Evolutionary conservation across 2,113 vertebrate genomes (phyloP), one percentile per base, ranked within the genome.

Genomic region (Pithys albifrons): DNA sequence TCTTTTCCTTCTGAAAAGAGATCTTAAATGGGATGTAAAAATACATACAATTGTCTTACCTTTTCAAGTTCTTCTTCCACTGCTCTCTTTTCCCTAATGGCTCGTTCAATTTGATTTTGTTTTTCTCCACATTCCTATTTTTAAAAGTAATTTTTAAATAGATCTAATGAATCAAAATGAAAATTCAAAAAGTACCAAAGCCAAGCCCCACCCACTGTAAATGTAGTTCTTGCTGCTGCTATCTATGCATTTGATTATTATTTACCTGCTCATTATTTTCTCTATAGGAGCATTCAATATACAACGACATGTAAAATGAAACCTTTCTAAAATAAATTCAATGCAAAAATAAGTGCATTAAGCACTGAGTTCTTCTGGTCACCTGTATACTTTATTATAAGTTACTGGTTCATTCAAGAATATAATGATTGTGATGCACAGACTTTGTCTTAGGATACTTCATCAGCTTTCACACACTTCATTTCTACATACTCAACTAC

Each of bases 51-150:
- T 22, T 67, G 57, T 55, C 73, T 97, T 97, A 99, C 99, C 98
- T 98, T 99, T 93, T 98, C 99, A 37, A 99, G 98, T 93, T 99
- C 99, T 95, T 99, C 98, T 97, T 99, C 99, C 70, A 99, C 97
- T 28, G 98, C 98, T 95, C 97, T 98, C 94, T 98, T 99, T 95
- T 99, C 99, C 91, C 98, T 98, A 85, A 98, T 93, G 55, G 97
- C 97, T 94, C 98, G 98, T 91, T 99, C 98, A 61, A 99, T 97
- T 97, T 98, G 99, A 64, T 90, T 91, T 92, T 98, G 98, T 95
- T 99, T 99, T 96, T 99, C 98, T 66, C 97, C 98, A 98, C 98
- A 99, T 94, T 99, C 99, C 99, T 99, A 48, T 81, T 95, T 76
- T 91, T 31, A 77, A 20, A 93, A 87, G 31, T 12, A 0, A 58